Conservation (phyloP, 2,888 invertebrate genomes). For the Eudasyphora cyanicolor region DNA sequence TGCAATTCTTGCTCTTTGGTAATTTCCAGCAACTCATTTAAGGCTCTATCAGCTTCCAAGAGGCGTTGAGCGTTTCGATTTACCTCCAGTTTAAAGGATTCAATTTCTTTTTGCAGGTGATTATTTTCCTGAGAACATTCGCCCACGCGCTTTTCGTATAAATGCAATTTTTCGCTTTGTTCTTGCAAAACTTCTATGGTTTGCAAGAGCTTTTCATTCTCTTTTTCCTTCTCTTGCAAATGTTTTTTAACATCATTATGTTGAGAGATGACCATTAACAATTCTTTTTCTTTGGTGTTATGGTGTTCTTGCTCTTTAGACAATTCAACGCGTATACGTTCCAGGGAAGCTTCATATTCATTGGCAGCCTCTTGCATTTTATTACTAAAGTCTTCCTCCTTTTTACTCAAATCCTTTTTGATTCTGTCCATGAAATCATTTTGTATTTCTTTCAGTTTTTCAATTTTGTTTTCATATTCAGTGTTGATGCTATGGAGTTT, state of each 20-base stretch:
- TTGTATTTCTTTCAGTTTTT: constrained; percentile 37
- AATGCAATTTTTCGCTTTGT: constrained; percentile 41
- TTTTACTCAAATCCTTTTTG: constrained; percentile 47
- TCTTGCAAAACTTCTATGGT: constrained; percentile 37
- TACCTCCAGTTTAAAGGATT: constrained; percentile 62
- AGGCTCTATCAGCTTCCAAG: constrained; percentile 58
- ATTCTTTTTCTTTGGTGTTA: constrained; percentile 58
- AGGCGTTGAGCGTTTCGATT: constrained; percentile 49
- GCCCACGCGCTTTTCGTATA: constrained; percentile 47
- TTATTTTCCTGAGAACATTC: constrained; percentile 54
- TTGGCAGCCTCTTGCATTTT: constrained; percentile 41
- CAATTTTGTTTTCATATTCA: constrained; percentile 46
- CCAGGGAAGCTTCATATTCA: constrained; percentile 51
- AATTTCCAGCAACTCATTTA: constrained; percentile 51
- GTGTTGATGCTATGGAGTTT: constrained; percentile 29
- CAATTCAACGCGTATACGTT: constrained; percentile 52
- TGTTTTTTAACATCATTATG: constrained; percentile 54
- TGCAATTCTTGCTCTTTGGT: constrained; percentile 45
- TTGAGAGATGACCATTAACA: constrained; percentile 56
- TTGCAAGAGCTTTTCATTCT: constrained; percentile 25
- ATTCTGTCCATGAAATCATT: constrained; percentile 41
- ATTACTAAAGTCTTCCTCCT: constrained; percentile 52
- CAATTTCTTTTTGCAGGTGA: constrained; percentile 60
- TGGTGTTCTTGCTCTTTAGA: constrained; percentile 55
- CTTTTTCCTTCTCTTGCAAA: constrained; percentile 46